Base-by-base conservation (phyloP, 2,113 vertebrate genomes). In the Anhinga anhinga region DNA sequence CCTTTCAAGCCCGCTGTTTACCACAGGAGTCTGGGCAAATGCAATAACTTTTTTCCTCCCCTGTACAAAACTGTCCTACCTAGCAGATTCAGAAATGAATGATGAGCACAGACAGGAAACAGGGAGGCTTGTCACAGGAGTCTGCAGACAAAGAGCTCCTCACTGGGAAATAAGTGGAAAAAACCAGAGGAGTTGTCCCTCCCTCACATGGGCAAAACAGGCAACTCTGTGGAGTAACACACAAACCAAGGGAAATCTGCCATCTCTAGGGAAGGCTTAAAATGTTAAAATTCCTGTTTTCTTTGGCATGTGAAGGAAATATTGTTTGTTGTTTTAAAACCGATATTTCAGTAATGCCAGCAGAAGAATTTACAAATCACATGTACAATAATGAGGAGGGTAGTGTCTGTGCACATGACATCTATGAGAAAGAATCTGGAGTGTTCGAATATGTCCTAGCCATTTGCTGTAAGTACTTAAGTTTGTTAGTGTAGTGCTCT, bases 191-290 rank as follows among this genome's bases (percentile, higher is more conserved):
- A 7, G 22, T 49, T 0, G 0, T 65, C 38, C 44, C 77, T 79
- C 40, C 83, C 38, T 91, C 81, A 58, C 70, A 32, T 18, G 47
- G 84, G 65, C 73, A 82, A 49, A 76, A 85, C 14, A 50, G 14
- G 44, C 65, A 78, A 71, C 53, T 92, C 70, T 82, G 77, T 42
- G 91, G 70, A 91, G 65, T 61, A 78, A 91, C 61, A 71, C 72
- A 67, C 21, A 93, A 72, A 82, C 73, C 69, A 70, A 95, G 86
- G 84, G 72, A 92, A 92, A 67, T 69, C 73, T 96, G 70, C 56
- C 81, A 82, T 85, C 91, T 94, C 91, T 38, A 72, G 91, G 79
- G 92, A 97, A 81, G 34, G 81, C 49, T 95, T 82, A 82, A 85
- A 55, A 95, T 70, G 81, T 73, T 89, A 79, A 85, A 84, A 95